Evolutionary conservation across 2,113 vertebrate genomes (phyloP).

Genomic region (Meriones unguiculatus): DNA sequence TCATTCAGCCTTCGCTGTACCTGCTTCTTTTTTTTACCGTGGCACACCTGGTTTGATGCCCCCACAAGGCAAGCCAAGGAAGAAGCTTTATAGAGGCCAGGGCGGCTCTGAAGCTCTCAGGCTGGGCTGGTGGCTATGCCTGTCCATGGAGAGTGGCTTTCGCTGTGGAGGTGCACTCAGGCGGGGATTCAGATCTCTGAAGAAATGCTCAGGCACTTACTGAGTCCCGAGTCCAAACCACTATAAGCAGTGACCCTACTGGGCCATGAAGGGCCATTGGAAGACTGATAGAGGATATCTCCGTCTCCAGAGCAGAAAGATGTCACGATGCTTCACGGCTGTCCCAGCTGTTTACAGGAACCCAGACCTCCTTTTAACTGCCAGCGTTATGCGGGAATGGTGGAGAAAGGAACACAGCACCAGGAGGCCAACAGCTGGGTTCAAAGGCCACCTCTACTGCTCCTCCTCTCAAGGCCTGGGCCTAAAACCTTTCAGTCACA

Average conservation of each 20-base stretch:
- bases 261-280: too few relatives aligned
- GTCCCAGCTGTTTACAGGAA: fast-evolving
- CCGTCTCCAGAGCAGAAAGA: fast-evolving
- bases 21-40: background rate
- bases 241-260: fast-evolving
- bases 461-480: fast-evolving
- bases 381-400: fast-evolving
- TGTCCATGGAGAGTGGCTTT: background rate
- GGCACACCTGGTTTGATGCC: fast-evolving
- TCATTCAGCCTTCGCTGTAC: fast-evolving
- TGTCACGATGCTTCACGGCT: fast-evolving
- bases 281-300: background rate
- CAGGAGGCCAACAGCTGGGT: background rate
- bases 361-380: fast-evolving
- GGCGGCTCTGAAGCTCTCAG: background rate
- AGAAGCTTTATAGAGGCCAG: too few relatives aligned
- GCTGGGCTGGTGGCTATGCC: too few relatives aligned
- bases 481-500: background rate
- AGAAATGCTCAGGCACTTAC: background rate
- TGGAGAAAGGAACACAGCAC: background rate
- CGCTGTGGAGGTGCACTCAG: background rate
- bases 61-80: background rate
- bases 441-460: background rate
- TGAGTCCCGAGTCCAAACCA: background rate
- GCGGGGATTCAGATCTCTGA: background rate